phyloP scores from a whole-genome alignment of 2,113 vertebrate genomes.

The Mola mola region DNA sequence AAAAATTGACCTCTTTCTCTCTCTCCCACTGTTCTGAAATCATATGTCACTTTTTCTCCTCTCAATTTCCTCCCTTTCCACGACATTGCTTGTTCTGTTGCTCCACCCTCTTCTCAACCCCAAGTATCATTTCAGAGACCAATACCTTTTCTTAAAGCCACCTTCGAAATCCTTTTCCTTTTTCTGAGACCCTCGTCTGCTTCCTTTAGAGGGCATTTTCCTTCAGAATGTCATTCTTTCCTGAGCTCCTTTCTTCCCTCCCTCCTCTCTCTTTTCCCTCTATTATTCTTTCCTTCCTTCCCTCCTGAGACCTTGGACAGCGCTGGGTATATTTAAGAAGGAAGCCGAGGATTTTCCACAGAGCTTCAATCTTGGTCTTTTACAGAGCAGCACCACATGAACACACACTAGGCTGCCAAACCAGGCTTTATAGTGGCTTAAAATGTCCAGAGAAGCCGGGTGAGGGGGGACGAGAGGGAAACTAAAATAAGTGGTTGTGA shows the following conservation, averaged over 20 bases:
- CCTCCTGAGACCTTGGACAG: constrained; percentile 45
- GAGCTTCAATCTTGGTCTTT: constrained; percentile 70
- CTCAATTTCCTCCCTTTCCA: not conserved
- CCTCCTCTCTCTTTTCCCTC: not conserved
- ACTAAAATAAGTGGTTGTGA: constrained; percentile 36
- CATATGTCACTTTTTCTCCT: not conserved
- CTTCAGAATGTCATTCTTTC: constrained; percentile 24
- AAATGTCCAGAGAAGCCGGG: constrained; percentile 45
- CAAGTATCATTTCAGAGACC: constrained; percentile 19
- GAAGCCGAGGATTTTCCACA: constrained; percentile 68
- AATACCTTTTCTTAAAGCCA: constrained; percentile 20
- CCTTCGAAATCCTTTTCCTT: not conserved
- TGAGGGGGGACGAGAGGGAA: constrained; percentile 9
- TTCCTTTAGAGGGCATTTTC: constrained; percentile 18
- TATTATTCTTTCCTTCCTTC: not conserved
- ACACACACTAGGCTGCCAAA: constrained; percentile 68
- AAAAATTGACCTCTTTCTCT: no score
- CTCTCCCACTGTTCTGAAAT: no score
- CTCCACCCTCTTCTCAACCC: constrained; percentile 9
- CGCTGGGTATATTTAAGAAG: constrained; percentile 60
- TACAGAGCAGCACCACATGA: constrained; percentile 60
- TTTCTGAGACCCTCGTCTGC: constrained; percentile 12
- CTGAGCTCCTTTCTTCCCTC: not conserved
- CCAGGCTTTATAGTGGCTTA: constrained; percentile 61
- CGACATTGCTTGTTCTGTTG: no score